Evolutionary conservation across 2,888 invertebrate genomes (phyloP).

Genomic region (Philopedon plagiatum): DNA sequence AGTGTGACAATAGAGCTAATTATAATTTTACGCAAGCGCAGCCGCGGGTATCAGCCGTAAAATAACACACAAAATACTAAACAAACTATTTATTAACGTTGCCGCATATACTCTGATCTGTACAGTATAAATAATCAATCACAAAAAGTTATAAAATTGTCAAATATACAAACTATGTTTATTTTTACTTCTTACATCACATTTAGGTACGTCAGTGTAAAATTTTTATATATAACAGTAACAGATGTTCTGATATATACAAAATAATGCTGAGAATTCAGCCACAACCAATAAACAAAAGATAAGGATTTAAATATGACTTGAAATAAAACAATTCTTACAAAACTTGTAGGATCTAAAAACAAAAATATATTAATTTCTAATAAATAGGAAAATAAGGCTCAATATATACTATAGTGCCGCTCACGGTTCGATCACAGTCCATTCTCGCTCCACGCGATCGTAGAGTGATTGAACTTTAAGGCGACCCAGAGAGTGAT

Average conservation of each 20-base stretch:
- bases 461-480: no score
- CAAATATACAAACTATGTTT: slow-evolving; percentile 9
- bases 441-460: no score
- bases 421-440: no score
- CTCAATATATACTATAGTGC: no score
- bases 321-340: neutral
- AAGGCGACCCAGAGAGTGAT: no score
- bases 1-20: no score
- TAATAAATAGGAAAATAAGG: neutral
- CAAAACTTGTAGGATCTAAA: neutral
- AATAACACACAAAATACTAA: neutral
- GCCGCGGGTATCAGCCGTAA: no score
- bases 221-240: slow-evolving; percentile 8
- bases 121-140: neutral
- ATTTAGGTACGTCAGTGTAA: slow-evolving; percentile 15
- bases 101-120: neutral
- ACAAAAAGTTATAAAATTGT: slow-evolving; percentile 17
- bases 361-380: slow-evolving; percentile 1
- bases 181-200: slow-evolving; percentile 16
- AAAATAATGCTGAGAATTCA: neutral
- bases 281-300: neutral
- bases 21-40: no score
- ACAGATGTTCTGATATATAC: neutral
- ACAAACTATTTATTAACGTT: neutral
- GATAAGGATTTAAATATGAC: neutral